phyloP scores from a whole-genome alignment of 1,140 invertebrate genomes.

The Sminthurides bifidus region DNA sequence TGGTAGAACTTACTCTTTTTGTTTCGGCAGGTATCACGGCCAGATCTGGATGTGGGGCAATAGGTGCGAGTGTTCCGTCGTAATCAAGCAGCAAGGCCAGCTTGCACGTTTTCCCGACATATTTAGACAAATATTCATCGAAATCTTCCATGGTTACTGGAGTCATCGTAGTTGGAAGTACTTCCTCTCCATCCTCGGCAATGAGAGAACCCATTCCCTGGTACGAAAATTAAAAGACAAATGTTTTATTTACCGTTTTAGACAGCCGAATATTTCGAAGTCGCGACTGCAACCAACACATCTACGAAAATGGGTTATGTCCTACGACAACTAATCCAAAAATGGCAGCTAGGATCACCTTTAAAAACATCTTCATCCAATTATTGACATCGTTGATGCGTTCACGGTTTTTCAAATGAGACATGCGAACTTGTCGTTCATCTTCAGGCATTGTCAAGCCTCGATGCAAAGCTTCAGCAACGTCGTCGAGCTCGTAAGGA shows the following conservation, averaged over 20 bases:
- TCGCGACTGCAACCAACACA: too few species aligned
- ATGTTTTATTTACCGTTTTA: too few species aligned
- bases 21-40: slow-evolving; percentile 72
- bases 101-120: slow-evolving; percentile 73
- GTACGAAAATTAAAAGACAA: slow-evolving; percentile 4
- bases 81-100: slow-evolving; percentile 74
- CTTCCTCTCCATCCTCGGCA: slow-evolving; percentile 61
- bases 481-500: slow-evolving; percentile 76
- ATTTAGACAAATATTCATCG: slow-evolving; percentile 50
- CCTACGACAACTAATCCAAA: background rate
- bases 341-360: slow-evolving; percentile 40
- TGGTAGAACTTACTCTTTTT: slow-evolving; percentile 40
- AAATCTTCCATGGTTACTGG: slow-evolving; percentile 76
- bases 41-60: slow-evolving; percentile 76
- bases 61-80: slow-evolving; percentile 76
- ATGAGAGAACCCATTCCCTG: slow-evolving; percentile 54
- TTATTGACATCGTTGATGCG: slow-evolving; percentile 71
- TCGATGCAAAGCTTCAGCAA: slow-evolving; percentile 72
- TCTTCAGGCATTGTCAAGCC: slow-evolving; percentile 82
- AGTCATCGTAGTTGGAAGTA: slow-evolving; percentile 67
- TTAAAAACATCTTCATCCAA: slow-evolving; percentile 78
- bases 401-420: slow-evolving; percentile 64
- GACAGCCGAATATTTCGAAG: too few species aligned
- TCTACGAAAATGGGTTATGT: too few species aligned
- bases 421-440: slow-evolving; percentile 74